Percentiles rank a stretch among this genome's conserved stretches.
Evolutionary conservation across 2,113 vertebrate species (phyloP).

Genomic region (Syngnathus typhle): DNA sequence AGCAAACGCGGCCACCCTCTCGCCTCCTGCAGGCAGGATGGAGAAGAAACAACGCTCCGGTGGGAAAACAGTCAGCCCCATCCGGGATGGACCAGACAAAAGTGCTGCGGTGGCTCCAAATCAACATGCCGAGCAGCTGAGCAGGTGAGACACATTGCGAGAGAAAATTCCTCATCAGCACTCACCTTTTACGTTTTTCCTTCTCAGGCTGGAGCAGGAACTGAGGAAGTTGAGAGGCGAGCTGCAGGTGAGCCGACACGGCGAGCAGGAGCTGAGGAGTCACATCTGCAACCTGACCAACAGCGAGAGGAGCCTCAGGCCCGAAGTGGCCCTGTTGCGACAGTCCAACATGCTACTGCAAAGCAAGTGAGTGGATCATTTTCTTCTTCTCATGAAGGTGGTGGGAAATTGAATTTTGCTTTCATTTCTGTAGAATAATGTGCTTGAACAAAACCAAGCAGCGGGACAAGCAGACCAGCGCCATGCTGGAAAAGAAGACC

Average conservation of each 20-base stretch:
- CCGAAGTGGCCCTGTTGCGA: slow-evolving; percentile 72
- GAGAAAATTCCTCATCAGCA: too few relatives aligned
- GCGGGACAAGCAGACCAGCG: slow-evolving; percentile 73
- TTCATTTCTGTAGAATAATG: slow-evolving; percentile 59
- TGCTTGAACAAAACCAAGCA: slow-evolving; percentile 76
- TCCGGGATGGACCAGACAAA: slow-evolving; percentile 53
- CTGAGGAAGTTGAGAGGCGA: slow-evolving; percentile 68
- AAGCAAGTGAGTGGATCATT: slow-evolving; percentile 68
- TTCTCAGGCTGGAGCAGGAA: slow-evolving; percentile 70
- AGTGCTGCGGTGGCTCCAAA: slow-evolving; percentile 46
- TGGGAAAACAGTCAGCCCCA: slow-evolving; percentile 66
- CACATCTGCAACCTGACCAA: slow-evolving; percentile 76
- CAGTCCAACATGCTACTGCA: slow-evolving; percentile 77
- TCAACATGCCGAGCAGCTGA: slow-evolving; percentile 65
- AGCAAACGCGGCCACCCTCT: slow-evolving; percentile 51
- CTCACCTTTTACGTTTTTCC: not conserved
- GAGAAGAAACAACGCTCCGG: slow-evolving; percentile 69
- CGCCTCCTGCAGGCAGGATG: slow-evolving; percentile 50
- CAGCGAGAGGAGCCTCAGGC: slow-evolving; percentile 75
- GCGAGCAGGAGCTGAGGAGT: slow-evolving; percentile 73
- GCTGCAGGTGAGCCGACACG: slow-evolving; percentile 72
- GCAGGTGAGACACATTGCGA: slow-evolving; percentile 48
- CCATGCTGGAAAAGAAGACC: slow-evolving; percentile 72
- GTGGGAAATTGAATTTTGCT: not conserved
- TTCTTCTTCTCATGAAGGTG: too few relatives aligned